A percentile compares a stretch with the other conserved stretches of the same genome.
Evolutionary conservation across 2,888 invertebrate species (phyloP).

Genomic region (Koerneria pararmatus): DNA sequence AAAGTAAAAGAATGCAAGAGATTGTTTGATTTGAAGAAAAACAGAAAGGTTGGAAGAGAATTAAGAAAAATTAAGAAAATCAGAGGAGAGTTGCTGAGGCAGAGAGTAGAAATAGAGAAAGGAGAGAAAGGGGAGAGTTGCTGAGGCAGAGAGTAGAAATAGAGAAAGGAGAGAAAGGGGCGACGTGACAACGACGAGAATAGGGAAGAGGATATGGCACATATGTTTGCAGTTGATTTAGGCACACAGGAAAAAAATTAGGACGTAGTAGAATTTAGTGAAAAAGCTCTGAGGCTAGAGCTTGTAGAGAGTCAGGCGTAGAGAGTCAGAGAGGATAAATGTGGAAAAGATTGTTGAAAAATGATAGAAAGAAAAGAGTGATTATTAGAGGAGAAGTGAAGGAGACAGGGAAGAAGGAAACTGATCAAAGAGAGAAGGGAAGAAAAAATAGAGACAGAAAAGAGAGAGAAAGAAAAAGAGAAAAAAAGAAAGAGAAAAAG

Average conservation of each 20-base stretch:
- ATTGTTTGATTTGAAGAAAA: too few relatives aligned
- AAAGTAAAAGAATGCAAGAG: too few relatives aligned
- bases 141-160: conserved; percentile 11
- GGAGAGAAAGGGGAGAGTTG: conserved; percentile 8
- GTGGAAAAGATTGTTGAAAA: too few relatives aligned
- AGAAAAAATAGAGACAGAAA: not conserved
- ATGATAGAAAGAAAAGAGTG: not conserved
- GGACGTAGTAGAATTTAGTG: too few relatives aligned
- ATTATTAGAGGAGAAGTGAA: not conserved
- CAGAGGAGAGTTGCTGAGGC: conserved; percentile 7
- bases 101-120: conserved; percentile 10
- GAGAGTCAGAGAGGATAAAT: too few relatives aligned
- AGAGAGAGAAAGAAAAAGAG: not conserved
- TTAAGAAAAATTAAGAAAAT: too few relatives aligned
- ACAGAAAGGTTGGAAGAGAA: too few relatives aligned
- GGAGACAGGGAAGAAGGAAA: not conserved
- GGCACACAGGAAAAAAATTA: too few relatives aligned
- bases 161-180: not conserved
- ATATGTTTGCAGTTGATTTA: too few relatives aligned
- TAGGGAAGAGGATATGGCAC: too few relatives aligned
- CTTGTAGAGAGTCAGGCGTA: too few relatives aligned
- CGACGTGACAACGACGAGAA: conserved; percentile 6
- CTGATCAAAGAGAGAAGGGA: not conserved
- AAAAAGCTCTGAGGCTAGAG: too few relatives aligned
- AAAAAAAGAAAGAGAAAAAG: not conserved